Percentiles rank a stretch among this genome's conserved stretches.
Conservation (phyloP, 2,113 vertebrate species). For the Riparia riparia region DNA sequence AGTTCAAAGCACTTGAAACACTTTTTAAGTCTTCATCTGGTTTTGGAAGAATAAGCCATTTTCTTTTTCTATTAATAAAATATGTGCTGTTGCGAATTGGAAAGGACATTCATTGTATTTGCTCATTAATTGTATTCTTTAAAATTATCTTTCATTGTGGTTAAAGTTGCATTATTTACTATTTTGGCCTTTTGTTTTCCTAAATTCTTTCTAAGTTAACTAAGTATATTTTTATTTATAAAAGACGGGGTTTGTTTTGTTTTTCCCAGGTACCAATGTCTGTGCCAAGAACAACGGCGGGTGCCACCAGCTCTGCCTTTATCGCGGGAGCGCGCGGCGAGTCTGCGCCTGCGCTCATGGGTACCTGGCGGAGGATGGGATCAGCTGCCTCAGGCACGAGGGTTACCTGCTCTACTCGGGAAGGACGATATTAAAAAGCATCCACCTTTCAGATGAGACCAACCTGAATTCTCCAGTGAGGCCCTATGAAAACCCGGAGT, state of each 20-base stretch:
- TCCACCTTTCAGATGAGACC: conserved; percentile 95
- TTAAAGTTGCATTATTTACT: neutral
- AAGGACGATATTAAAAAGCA: conserved; percentile 94
- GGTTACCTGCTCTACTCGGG: conserved; percentile 97
- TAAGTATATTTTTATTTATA: neutral
- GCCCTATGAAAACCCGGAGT: conserved; percentile 91
- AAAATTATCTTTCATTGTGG: neutral
- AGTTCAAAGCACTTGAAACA: neutral
- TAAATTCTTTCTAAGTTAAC: neutral
- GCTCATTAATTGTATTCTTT: neutral
- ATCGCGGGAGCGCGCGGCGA: conserved; percentile 85
- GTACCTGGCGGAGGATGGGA: conserved; percentile 88
- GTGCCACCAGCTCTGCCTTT: conserved; percentile 96
- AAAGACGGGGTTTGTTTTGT: neutral
- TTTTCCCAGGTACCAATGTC: conserved; percentile 87
- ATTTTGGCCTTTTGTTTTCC: neutral
- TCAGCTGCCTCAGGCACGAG: conserved; percentile 90
- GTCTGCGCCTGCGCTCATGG: conserved; percentile 96
- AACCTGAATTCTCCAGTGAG: conserved; percentile 94
- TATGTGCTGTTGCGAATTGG: neutral
- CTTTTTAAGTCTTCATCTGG: neutral
- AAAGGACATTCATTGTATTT: neutral
- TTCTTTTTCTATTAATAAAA: neutral
- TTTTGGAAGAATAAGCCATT: neutral
- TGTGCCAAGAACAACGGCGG: conserved; percentile 92